These are phyloP conservation scores for Meloidogyne hapla DNA, from an alignment of 1,140 invertebrate species.

Conservation along the genomic window DNA sequence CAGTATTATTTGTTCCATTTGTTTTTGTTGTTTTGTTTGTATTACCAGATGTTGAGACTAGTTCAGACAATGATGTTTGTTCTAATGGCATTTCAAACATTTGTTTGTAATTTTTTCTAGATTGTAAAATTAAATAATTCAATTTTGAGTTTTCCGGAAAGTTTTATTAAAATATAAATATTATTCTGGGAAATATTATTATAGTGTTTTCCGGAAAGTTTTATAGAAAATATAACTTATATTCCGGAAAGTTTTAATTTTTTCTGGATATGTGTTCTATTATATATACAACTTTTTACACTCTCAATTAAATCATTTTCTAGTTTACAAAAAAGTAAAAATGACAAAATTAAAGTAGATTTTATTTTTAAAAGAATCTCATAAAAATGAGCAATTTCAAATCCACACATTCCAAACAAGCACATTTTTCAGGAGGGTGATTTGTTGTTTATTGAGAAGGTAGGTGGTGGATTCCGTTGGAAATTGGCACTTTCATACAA, in stretches of 20 bases:
- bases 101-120: too few relatives aligned
- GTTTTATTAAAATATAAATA: too few relatives aligned
- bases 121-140: too few relatives aligned
- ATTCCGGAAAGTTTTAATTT: not conserved
- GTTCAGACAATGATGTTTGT: not conserved
- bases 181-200: too few relatives aligned
- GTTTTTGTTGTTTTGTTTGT: not conserved
- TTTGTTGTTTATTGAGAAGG: not conserved
- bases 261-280: too few relatives aligned
- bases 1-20: not conserved
- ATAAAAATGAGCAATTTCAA: not conserved
- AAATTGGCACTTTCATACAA: constrained; percentile 2
- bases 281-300: not conserved
- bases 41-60: not conserved
- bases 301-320: not conserved
- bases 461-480: not conserved
- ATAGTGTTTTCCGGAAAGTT: not conserved
- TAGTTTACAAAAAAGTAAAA: not conserved
- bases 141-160: constrained; percentile 7
- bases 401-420: not conserved
- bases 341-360: not conserved
- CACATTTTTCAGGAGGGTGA: not conserved
- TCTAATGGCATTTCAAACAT: not conserved
- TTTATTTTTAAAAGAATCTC: not conserved
- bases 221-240: not conserved